Conservation (phyloP, 2,888 invertebrate species). For the Aspidiotus rigidus region DNA sequence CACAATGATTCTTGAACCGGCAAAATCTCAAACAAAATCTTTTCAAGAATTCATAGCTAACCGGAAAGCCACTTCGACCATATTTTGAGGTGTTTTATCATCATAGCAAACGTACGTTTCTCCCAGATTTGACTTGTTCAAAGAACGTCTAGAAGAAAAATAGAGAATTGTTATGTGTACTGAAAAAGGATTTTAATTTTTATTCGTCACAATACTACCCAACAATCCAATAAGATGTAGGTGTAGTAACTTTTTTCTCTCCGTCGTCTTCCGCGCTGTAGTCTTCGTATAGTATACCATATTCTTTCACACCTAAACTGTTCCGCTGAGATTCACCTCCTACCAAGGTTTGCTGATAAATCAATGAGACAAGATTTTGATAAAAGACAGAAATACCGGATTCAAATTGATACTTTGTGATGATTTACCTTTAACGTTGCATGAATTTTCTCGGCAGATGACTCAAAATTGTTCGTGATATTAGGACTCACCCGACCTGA, state of each 20-base stretch:
- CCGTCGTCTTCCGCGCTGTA: slow-evolving; percentile 40
- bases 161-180: background rate
- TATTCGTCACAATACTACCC: slow-evolving; percentile 50
- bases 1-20: background rate
- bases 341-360: slow-evolving; percentile 2
- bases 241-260: slow-evolving; percentile 35
- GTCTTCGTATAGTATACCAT: slow-evolving; percentile 66
- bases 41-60: slow-evolving; percentile 46
- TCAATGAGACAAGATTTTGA: background rate
- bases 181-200: background rate
- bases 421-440: slow-evolving; percentile 13
- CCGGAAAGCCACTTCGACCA: slow-evolving; percentile 79
- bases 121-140: slow-evolving; percentile 63
- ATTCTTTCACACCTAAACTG: slow-evolving; percentile 47
- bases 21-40: background rate
- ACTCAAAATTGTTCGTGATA: slow-evolving; percentile 7
- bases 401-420: background rate
- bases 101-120: slow-evolving; percentile 83
- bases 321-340: slow-evolving; percentile 15
- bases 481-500: slow-evolving; percentile 8
- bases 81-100: slow-evolving; percentile 75
- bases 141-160: slow-evolving; percentile 54
- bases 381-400: background rate
- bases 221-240: slow-evolving; percentile 64
- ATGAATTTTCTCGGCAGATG: slow-evolving; percentile 16